phyloP scores from a whole-genome alignment of 2,113 vertebrate species.

The Hippocampus guttulatus region DNA sequence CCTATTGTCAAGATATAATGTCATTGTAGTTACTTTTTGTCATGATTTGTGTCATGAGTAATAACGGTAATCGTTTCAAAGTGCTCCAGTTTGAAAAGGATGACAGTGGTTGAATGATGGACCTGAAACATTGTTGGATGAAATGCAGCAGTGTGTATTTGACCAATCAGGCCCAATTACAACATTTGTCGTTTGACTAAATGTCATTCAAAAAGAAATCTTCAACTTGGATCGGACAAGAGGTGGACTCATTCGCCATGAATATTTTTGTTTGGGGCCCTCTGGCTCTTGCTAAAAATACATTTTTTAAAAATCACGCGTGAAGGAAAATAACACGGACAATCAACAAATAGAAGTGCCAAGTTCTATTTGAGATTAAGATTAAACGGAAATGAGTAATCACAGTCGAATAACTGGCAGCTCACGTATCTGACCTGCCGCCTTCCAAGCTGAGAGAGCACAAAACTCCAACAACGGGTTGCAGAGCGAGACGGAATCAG shows the following conservation, averaged over 20 bases:
- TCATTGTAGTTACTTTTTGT: background rate
- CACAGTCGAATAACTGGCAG: background rate
- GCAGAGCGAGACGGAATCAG: slow-evolving; percentile 3
- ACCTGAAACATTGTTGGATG: slow-evolving; percentile 23
- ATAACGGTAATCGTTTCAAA: background rate
- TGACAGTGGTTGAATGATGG: slow-evolving; percentile 4
- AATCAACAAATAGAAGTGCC: background rate
- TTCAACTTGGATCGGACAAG: slow-evolving; percentile 24
- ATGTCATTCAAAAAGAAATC: slow-evolving; percentile 26
- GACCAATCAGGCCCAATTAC: slow-evolving; percentile 42
- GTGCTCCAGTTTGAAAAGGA: background rate
- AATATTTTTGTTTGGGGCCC: no score
- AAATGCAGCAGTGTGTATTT: slow-evolving; percentile 38
- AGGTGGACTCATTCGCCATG: slow-evolving; percentile 20
- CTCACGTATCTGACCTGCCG: slow-evolving; percentile 32
- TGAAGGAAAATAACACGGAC: background rate
- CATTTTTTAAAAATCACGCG: no score
- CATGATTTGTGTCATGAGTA: background rate
- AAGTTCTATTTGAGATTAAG: no score
- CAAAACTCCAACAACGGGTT: slow-evolving; percentile 14
- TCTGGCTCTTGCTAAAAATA: no score
- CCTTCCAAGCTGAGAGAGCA: slow-evolving; percentile 24
- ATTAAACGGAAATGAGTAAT: background rate
- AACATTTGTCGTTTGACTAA: slow-evolving; percentile 38
- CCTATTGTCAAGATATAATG: background rate